Base-by-base conservation (phyloP, 2,797 vertebrate genomes). In the Pelobates cultripes region DNA sequence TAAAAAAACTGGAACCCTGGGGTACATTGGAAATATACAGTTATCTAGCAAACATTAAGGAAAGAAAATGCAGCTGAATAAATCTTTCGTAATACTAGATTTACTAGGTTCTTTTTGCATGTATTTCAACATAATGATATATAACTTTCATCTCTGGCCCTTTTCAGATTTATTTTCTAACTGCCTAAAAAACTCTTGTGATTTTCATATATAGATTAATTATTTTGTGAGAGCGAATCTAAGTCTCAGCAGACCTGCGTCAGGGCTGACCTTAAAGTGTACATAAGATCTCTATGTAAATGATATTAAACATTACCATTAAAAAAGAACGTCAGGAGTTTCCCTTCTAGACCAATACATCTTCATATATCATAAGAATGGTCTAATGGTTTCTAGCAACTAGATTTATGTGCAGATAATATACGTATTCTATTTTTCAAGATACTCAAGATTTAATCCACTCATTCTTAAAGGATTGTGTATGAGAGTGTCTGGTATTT, bases 211-310 rank as follows among this genome's bases (percentile, higher is more conserved):
- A 1, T 76, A 64, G 78, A 80, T 73, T 76, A n/a, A 64, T 66
- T 41, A 43, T 42, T 43, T 7, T 42, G 55, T 8, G 55, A 45
- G 68, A 60, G 55, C 40, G 73, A 45, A 61, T 76, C 9, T 71
- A 28, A 70, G 47, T 17, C 17, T 7, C 43, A 8, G 3, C 73
- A 45, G 10, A 81, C 28, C 17, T 75, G 41, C 79, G 73, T 81
- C 73, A 81, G 17, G 66, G 45, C 7, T 81, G 66, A 75, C 53
- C 67, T 61, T 73, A 64, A 64, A 75, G 53, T 55, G 40, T 81
- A 71, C 55, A 81, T 70, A 15, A n/a, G 45, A 64, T 61, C 57
- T 66, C 69, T 44, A 53, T 47, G 3, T 17, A 75, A 75, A 45
- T 53, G 7, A 60, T 42, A 70, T 75, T 70, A 55, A 3, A 77